Conservation (phyloP, 2,113 vertebrate genomes). For the Pedionomus torquatus region DNA sequence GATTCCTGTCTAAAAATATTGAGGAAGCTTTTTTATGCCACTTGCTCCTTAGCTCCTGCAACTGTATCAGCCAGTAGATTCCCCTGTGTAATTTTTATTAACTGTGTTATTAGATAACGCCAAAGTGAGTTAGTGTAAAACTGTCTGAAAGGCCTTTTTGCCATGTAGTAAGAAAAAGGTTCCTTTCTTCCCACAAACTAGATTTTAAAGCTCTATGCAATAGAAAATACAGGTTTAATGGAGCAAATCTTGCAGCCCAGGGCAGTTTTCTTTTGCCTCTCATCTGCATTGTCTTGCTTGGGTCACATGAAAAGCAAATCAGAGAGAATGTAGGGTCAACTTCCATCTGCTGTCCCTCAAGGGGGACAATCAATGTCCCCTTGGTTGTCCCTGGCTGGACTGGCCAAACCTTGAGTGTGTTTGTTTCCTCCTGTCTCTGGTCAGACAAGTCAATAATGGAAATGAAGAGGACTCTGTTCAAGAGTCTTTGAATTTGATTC, state of each 20-base stretch:
- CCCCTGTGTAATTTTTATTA: background rate
- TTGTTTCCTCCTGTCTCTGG: background rate
- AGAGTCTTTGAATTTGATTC: background rate
- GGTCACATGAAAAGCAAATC: background rate
- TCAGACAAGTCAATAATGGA: background rate
- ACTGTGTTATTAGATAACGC: background rate
- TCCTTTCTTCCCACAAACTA: background rate
- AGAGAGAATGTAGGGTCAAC: background rate
- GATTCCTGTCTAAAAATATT: background rate
- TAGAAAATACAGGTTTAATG: background rate
- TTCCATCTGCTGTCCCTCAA: background rate
- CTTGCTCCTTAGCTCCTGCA: background rate
- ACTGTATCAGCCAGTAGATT: background rate
- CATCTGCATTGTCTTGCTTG: background rate
- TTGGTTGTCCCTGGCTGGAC: background rate
- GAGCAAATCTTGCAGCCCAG: background rate
- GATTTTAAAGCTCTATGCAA: background rate
- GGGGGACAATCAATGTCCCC: background rate
- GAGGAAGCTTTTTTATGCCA: background rate
- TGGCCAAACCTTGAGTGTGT: background rate
- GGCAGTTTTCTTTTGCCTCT: background rate
- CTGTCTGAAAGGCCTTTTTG: background rate
- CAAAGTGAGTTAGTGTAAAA: background rate
- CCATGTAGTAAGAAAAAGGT: background rate
- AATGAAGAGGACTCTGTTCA: background rate